Evolutionary conservation across 1,140 invertebrate species (phyloP).

Genomic region (Asbolus verrucosus): DNA sequence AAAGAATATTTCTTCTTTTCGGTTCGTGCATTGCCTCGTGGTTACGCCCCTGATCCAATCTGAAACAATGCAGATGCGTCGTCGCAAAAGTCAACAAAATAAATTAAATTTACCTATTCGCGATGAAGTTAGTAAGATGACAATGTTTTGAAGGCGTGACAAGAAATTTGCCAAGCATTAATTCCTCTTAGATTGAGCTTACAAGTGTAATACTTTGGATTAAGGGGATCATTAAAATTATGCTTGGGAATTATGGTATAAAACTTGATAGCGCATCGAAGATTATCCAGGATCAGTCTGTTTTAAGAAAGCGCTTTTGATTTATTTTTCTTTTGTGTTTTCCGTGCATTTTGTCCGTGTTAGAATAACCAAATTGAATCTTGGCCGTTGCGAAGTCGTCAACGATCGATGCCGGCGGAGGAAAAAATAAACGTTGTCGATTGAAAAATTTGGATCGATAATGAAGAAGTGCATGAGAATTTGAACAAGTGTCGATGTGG

Average conservation of each 20-base stretch:
- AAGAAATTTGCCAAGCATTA: conserved; percentile 63
- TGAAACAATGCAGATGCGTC: too few relatives aligned
- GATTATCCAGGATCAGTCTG: conserved; percentile 64
- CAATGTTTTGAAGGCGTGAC: conserved; percentile 59
- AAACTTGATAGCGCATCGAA: conserved; percentile 66
- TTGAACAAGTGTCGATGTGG: conserved; percentile 54
- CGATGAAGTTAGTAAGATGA: conserved; percentile 34
- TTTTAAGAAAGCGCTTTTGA: conserved; percentile 60
- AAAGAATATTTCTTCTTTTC: too few relatives aligned
- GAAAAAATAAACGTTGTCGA: too few relatives aligned
- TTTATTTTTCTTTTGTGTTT: conserved; percentile 50
- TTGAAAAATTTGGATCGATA: conserved; percentile 20
- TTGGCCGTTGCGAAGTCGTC: too few relatives aligned
- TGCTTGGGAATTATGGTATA: conserved; percentile 66
- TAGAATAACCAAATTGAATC: neutral
- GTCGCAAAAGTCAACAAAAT: conserved; percentile 9
- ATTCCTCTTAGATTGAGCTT: conserved; percentile 65
- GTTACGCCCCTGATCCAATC: too few relatives aligned
- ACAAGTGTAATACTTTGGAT: conserved; percentile 65
- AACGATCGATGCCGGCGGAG: too few relatives aligned
- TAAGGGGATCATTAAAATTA: conserved; percentile 66
- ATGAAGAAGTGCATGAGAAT: conserved; percentile 56
- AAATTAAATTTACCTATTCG: conserved; percentile 26
- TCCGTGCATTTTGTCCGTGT: neutral
- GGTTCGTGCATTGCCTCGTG: too few relatives aligned